Evolutionary conservation across 2,113 vertebrate genomes (phyloP).

Genomic region (Leptobrachium ailaonicum): DNA sequence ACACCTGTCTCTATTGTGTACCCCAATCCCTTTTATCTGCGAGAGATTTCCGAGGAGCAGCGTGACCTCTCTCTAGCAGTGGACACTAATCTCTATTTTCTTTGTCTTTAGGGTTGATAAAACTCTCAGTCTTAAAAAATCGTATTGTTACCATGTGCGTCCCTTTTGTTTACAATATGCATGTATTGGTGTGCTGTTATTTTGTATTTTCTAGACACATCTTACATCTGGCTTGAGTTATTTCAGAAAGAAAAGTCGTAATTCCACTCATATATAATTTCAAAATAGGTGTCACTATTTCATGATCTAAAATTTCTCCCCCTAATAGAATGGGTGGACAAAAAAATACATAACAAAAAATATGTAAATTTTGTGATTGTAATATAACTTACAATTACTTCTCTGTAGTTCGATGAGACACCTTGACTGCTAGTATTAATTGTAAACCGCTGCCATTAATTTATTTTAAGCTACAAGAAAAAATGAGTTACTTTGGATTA

Average conservation of each 20-base stretch:
- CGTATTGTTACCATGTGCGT: constrained; percentile 20
- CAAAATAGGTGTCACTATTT: background rate
- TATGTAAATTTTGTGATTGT: no score
- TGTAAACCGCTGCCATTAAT: no score
- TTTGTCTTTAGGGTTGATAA: constrained; percentile 28
- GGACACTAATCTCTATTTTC: constrained; percentile 22
- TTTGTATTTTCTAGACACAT: constrained; percentile 3
- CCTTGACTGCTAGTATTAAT: no score
- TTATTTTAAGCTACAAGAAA: no score
- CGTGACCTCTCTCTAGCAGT: background rate
- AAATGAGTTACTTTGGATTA: no score
- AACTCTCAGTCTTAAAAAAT: constrained; percentile 4
- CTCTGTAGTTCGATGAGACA: no score
- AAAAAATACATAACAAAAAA: no score
- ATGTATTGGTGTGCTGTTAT: constrained; percentile 35
- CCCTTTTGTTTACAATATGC: constrained; percentile 35
- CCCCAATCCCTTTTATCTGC: constrained; percentile 10
- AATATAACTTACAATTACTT: no score
- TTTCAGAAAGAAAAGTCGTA: background rate
- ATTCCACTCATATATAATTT: background rate
- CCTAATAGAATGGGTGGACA: no score
- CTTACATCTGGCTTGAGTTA: constrained; percentile 47
- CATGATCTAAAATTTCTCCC: no score
- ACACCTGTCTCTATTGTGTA: constrained; percentile 12
- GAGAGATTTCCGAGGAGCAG: constrained; percentile 2